Evolutionary conservation across 2,113 vertebrate genomes (phyloP).

Genomic region (Narcine bancroftii): DNA sequence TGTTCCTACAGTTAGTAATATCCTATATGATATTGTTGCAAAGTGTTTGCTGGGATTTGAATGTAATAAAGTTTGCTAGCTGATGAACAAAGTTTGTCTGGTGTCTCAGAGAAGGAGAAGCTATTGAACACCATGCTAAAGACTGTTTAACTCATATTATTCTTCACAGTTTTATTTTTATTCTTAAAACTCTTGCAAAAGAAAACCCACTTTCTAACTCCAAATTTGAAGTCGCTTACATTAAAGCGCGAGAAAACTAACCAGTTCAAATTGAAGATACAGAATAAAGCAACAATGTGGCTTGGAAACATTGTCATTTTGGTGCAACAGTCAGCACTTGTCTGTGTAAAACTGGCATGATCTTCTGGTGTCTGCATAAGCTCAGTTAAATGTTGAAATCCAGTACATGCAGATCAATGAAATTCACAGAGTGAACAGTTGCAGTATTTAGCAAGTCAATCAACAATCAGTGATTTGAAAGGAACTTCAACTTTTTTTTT

Average conservation of each 20-base stretch:
- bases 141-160: background rate
- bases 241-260: background rate
- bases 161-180: background rate
- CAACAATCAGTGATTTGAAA: too few species aligned
- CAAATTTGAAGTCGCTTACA: background rate
- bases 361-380: too few species aligned
- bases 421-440: too few species aligned
- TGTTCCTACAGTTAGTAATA: background rate
- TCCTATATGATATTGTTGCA: background rate
- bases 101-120: background rate
- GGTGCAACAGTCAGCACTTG: too few species aligned
- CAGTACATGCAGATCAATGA: too few species aligned
- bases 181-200: background rate
- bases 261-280: background rate
- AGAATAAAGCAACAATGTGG: background rate
- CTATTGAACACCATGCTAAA: background rate
- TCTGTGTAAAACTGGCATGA: too few species aligned
- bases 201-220: background rate
- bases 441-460: too few species aligned
- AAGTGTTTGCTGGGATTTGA: background rate
- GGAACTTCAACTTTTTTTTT: too few species aligned
- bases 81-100: background rate
- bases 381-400: too few species aligned
- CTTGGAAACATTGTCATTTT: too few species aligned
- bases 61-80: background rate